A percentile compares a stretch with the other conserved stretches of the same genome.
phyloP scores from a whole-genome alignment of 2,888 invertebrate genomes.

The Brachyopa scutellaris region DNA sequence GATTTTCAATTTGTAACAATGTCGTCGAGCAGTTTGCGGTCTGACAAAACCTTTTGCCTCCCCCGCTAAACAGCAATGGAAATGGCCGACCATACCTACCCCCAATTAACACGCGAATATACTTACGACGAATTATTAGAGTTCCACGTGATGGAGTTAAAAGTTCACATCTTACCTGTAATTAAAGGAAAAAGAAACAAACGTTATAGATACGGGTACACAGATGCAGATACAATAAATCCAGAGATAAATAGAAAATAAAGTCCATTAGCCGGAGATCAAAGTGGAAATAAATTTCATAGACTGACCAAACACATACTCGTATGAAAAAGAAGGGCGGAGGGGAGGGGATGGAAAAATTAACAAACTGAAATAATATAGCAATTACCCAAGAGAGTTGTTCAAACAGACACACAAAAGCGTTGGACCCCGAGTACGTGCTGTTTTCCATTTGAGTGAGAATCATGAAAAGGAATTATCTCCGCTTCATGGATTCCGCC shows the following conservation, averaged over 20 bases:
- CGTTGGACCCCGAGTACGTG: slow-evolving; percentile 58
- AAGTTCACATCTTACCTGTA: slow-evolving; percentile 62
- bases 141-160: background rate
- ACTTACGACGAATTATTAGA: slow-evolving; percentile 20
- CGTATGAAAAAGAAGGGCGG: background rate
- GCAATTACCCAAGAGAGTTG: slow-evolving; percentile 68
- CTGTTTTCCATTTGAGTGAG: slow-evolving; percentile 79
- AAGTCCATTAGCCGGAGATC: slow-evolving; percentile 59
- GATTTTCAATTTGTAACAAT: slow-evolving; percentile 32
- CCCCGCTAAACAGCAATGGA: too few species aligned
- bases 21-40: slow-evolving; percentile 32
- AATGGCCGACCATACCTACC: background rate
- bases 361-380: slow-evolving; percentile 72
- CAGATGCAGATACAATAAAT: background rate
- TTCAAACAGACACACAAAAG: slow-evolving; percentile 55
- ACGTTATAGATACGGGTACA: slow-evolving; percentile 29
- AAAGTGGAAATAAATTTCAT: slow-evolving; percentile 59
- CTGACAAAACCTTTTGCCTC: background rate
- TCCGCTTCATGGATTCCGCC: slow-evolving; percentile 77
- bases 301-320: slow-evolving; percentile 41
- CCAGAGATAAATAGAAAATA: slow-evolving; percentile 11
- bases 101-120: slow-evolving; percentile 20
- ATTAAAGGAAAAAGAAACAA: slow-evolving; percentile 40
- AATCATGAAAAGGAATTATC: slow-evolving; percentile 80
- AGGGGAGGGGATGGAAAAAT: slow-evolving; percentile 33